These are phyloP conservation scores for Dunckerocampus dactyliophorus DNA, from an alignment of 2,113 vertebrate species.

Conservation along the genomic window DNA sequence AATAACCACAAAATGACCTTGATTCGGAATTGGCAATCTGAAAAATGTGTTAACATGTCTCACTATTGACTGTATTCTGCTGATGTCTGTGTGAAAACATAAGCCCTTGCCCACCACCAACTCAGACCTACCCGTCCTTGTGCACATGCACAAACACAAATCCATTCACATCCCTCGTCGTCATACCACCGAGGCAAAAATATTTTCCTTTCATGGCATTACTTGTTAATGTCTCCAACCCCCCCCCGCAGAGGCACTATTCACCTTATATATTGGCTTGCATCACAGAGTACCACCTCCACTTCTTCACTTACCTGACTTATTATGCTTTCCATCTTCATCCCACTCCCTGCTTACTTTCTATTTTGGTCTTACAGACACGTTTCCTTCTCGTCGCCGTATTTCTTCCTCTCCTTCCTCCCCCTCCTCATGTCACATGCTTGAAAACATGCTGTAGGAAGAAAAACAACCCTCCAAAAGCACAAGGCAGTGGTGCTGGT, in stretches of 20 bases:
- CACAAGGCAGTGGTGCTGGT: slow-evolving; percentile 9
- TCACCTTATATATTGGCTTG: not conserved
- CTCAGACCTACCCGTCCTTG: no score
- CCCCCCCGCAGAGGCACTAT: slow-evolving; percentile 13
- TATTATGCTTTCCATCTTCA: slow-evolving; percentile 14
- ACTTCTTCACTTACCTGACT: slow-evolving; percentile 19
- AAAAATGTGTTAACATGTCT: no score
- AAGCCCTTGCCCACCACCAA: no score
- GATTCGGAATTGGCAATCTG: no score
- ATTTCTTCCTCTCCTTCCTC: slow-evolving; percentile 14
- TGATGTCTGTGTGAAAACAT: no score
- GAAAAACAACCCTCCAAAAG: slow-evolving; percentile 14
- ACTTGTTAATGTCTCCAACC: not conserved
- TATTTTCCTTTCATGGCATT: slow-evolving; percentile 8
- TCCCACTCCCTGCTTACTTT: slow-evolving; percentile 24
- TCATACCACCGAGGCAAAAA: not conserved
- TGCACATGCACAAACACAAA: not conserved
- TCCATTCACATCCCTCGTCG: not conserved
- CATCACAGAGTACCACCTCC: slow-evolving; percentile 1
- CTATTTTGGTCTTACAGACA: slow-evolving; percentile 47
- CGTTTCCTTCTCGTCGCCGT: slow-evolving; percentile 21
- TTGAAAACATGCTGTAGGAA: slow-evolving; percentile 43
- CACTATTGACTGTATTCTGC: no score
- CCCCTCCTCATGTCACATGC: slow-evolving; percentile 40
- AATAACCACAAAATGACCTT: no score